A percentile compares a stretch with the other conserved stretches of the same genome.
Conservation (phyloP, 1,140 invertebrate genomes). For the Drosophila pandora region DNA sequence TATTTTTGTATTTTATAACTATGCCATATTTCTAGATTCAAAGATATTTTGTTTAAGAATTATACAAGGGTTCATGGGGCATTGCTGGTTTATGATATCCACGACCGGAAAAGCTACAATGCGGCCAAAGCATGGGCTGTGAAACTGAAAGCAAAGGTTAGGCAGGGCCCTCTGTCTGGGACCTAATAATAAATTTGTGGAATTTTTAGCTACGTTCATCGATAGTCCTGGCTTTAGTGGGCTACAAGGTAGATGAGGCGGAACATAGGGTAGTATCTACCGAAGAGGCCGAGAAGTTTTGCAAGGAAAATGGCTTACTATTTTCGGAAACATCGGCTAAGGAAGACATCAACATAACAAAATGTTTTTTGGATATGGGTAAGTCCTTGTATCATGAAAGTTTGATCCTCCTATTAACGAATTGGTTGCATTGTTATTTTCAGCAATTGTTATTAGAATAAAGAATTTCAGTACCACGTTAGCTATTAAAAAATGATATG, state of each 20-base stretch:
- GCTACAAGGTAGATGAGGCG: constrained; percentile 38
- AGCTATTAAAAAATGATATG: no score
- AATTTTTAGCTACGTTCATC: not conserved
- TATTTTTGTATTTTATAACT: not conserved
- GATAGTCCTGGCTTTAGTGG: constrained; percentile 34
- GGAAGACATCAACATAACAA: constrained; percentile 17
- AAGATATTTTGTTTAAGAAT: constrained; percentile 17
- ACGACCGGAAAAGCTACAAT: constrained; percentile 27
- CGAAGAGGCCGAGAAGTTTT: constrained; percentile 31
- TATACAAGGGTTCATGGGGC: constrained; percentile 22
- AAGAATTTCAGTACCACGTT: no score
- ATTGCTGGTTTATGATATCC: constrained; percentile 54
- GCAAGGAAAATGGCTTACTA: constrained; percentile 10
- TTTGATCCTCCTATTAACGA: not conserved
- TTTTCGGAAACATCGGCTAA: constrained; percentile 46
- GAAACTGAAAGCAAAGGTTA: constrained; percentile 20
- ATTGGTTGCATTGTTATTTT: not conserved
- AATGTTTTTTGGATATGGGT: constrained; percentile 39
- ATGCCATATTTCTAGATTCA: constrained; percentile 29
- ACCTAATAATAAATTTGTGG: not conserved
- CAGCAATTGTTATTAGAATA: constrained; percentile 6
- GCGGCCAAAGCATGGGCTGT: constrained; percentile 23
- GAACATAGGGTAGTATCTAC: constrained; percentile 5
- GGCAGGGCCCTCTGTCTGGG: not conserved
- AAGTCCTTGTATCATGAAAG: not conserved